Evolutionary conservation across 2,888 invertebrate species (phyloP).

Genomic region (Atherix ibis): DNA sequence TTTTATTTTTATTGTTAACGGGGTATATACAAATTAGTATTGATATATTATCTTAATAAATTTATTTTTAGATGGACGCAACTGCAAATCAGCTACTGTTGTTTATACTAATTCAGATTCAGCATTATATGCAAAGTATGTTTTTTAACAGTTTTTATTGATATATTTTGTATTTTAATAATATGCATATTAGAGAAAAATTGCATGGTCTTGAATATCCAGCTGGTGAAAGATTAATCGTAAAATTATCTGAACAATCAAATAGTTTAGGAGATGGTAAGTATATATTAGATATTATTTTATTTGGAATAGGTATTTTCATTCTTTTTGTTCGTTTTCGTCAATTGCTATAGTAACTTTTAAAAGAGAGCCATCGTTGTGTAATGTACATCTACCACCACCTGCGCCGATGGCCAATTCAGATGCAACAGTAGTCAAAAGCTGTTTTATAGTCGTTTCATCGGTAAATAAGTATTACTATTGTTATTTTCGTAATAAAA

Average conservation of each 20-base stretch:
- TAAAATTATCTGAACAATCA: slow-evolving; percentile 28
- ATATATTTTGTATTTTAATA: no score
- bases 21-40: no score
- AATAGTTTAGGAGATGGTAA: no score
- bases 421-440: slow-evolving; percentile 48
- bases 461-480: slow-evolving; percentile 19
- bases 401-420: slow-evolving; percentile 45
- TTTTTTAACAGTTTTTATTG: no score
- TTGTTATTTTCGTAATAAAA: slow-evolving; percentile 10
- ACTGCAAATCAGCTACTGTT: slow-evolving; percentile 50
- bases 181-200: slow-evolving; percentile 59
- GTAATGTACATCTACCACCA: slow-evolving; percentile 56
- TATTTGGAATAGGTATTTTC: no score
- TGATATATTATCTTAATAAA: no score
- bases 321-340: no score
- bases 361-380: no score
- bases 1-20: no score
- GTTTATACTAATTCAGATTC: slow-evolving; percentile 55
- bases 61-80: no score
- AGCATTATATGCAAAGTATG: slow-evolving; percentile 39
- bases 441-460: slow-evolving; percentile 45
- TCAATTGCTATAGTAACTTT: no score
- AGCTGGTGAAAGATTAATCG: slow-evolving; percentile 62
- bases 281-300: no score
- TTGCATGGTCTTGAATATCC: slow-evolving; percentile 87